Base-by-base conservation (phyloP, 1,140 invertebrate species). In the Meteorus sp. region DNA sequence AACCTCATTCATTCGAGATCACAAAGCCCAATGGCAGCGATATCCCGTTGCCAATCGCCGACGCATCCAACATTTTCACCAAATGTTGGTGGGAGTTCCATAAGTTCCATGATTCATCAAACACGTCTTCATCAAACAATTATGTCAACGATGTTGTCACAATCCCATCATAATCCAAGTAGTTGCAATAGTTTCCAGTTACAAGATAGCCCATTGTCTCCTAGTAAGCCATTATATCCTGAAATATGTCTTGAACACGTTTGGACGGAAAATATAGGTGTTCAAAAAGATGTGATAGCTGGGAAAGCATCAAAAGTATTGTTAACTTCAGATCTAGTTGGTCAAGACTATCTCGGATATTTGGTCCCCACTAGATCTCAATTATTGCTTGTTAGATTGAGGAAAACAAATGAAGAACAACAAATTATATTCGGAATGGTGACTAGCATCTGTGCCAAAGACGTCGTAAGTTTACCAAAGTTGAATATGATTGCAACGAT, bases 161-260 rank as follows among this genome's bases (percentile, higher is more conserved):
- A 72, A 29, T 68, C 72, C 2, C 68, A 70, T 41, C 68, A 69
- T 13, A 73, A 68, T 59, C 65, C 67, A 7, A 61, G 41, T 41
- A 70, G 59, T 51, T 75, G 63, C 29, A 78, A 68, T 23, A 74
- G 70, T 11, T 62, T 77, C 33, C 68, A 69, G 29, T 48, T 74
- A 50, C 75, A 71, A 44, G 71, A 75, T 64, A 41, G 55, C 19
- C 54, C 43, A 23, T 25, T 62, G 6, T 62, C 56, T 22, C 82
- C 85, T 29, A 82, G 86, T 2, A 85, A 90, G 64, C 90, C 91
- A 3, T 77, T 94, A 11, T 88, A 88, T 58, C 93, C 93, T 1
- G 88, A 92, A 64, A 81, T 95, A 47, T 95, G 92, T 73, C 80
- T 96, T 15, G 93, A 96, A 69, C 89, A 92, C 66, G 80, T 95